phyloP scores from a whole-genome alignment of 2,113 vertebrate species.

The Epinephelus lanceolatus region DNA sequence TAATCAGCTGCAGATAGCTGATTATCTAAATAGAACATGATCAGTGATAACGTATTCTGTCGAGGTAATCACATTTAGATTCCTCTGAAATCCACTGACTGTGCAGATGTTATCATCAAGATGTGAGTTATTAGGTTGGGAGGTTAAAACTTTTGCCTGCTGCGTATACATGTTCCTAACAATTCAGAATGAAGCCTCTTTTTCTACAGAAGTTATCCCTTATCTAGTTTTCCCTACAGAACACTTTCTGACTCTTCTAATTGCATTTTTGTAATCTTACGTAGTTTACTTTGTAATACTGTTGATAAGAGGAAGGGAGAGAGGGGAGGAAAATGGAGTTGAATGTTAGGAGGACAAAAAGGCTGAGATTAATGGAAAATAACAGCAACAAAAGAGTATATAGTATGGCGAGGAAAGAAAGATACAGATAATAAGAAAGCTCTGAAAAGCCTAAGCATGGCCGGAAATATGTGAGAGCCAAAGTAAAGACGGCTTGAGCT shows the following conservation, averaged over 20 bases:
- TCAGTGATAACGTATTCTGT: constrained; percentile 19
- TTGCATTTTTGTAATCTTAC: neutral
- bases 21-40: constrained; percentile 32
- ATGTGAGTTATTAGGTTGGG: neutral
- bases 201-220: neutral
- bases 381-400: neutral
- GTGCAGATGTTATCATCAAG: neutral
- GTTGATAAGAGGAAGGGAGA: neutral
- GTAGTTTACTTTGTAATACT: neutral
- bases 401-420: neutral
- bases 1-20: constrained; percentile 34
- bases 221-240: neutral
- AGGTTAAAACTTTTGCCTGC: neutral
- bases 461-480: neutral
- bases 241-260: neutral
- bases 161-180: neutral
- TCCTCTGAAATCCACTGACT: neutral
- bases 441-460: neutral
- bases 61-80: constrained; percentile 12
- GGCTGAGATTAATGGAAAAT: constrained; percentile 8
- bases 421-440: neutral
- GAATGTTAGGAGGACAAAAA: neutral
- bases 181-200: neutral
- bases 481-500: neutral
- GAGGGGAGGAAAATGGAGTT: neutral